Conservation (phyloP, 2,888 invertebrate species). For the Pammene fasciana region DNA sequence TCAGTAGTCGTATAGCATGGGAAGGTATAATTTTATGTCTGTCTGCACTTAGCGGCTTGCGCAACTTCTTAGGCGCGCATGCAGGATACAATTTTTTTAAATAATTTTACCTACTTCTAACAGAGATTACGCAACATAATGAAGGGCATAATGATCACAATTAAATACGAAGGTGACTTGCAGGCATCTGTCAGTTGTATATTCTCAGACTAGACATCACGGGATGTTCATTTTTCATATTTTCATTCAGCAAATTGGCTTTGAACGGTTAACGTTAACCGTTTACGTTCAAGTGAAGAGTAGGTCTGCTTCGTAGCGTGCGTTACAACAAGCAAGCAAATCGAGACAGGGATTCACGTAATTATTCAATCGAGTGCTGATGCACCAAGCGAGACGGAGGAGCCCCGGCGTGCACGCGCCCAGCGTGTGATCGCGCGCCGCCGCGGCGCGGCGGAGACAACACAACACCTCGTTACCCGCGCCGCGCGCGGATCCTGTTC, state of each 20-base stretch:
- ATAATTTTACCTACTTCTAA: not conserved
- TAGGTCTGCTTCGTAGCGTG: constrained; percentile 30
- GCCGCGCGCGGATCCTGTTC: constrained; percentile 29
- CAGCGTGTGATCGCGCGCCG: constrained; percentile 59
- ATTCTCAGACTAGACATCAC: not conserved
- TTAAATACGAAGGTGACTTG: constrained; percentile 8
- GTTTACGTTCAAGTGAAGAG: constrained; percentile 13
- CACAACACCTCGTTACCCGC: constrained; percentile 30
- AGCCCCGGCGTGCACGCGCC: constrained; percentile 59
- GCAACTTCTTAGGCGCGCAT: constrained; percentile 18
- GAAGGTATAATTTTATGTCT: constrained; percentile 44
- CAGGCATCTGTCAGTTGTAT: not conserved
- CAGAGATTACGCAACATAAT: constrained; percentile 3
- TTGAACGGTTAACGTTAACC: constrained; percentile 15
- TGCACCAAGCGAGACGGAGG: constrained; percentile 58
- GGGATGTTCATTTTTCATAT: not conserved
- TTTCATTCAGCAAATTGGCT: constrained; percentile 5
- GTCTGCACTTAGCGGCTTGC: constrained; percentile 31
- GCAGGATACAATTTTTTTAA: constrained; percentile 5
- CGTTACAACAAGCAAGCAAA: constrained; percentile 47
- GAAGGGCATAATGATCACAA: constrained; percentile 10
- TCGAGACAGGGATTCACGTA: constrained; percentile 67
- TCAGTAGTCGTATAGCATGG: constrained; percentile 25
- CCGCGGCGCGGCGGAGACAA: not conserved
- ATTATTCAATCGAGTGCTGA: constrained; percentile 78